A percentile compares a stretch with the other conserved stretches of the same genome.
Evolutionary conservation across 1,140 invertebrate genomes (phyloP).

Genomic region (Aphelenchoides besseyi): DNA sequence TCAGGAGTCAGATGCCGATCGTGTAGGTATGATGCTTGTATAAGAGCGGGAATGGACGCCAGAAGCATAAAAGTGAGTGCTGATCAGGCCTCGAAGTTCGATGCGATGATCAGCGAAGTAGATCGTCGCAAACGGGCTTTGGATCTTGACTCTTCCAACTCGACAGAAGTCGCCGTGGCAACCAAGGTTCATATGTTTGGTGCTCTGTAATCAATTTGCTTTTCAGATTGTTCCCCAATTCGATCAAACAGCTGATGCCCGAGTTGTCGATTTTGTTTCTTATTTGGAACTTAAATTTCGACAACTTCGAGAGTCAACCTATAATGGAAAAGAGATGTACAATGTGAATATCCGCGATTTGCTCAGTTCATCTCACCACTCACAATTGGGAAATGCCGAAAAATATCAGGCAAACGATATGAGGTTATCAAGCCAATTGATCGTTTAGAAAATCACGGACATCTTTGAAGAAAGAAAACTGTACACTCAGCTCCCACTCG

Average conservation of each 20-base stretch:
- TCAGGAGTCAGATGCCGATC: background rate
- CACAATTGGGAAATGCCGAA: background rate
- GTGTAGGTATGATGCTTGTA: background rate
- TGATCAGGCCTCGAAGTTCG: background rate
- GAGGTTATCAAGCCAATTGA: background rate
- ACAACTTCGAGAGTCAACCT: background rate
- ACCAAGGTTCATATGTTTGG: too few relatives aligned
- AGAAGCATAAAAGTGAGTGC: background rate
- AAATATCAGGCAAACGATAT: background rate
- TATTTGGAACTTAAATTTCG: background rate
- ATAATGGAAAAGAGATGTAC: background rate
- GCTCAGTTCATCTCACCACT: background rate
- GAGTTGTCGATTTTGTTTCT: background rate
- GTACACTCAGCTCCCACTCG: background rate
- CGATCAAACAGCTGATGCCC: background rate
- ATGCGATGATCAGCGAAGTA: background rate
- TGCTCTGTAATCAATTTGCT: background rate
- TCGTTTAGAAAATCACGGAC: too few relatives aligned
- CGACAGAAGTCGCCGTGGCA: too few relatives aligned
- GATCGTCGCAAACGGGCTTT: background rate
- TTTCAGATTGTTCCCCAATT: background rate
- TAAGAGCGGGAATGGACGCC: background rate
- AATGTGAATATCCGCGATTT: background rate
- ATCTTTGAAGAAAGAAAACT: too few relatives aligned
- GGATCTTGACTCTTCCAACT: background rate